phyloP scores from a whole-genome alignment of 2,888 invertebrate species.

The Hirtodrosophila confusa region DNA sequence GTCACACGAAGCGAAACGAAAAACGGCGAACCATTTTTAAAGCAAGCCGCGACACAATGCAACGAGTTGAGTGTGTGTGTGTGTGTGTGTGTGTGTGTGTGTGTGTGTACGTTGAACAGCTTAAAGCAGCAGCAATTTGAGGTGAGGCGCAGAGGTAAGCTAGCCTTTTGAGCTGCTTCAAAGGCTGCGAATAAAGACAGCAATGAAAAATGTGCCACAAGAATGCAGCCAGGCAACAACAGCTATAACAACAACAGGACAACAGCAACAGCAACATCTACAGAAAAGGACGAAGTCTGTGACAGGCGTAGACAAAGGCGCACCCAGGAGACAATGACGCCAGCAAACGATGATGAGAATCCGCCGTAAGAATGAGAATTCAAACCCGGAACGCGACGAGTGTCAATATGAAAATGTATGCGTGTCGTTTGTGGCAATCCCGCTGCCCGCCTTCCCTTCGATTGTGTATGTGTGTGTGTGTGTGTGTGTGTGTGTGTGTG shows the following conservation, averaged over 20 bases:
- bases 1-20: constrained; percentile 36
- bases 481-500: constrained; percentile 10
- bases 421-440: constrained; percentile 50
- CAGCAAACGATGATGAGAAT: constrained; percentile 62
- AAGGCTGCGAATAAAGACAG: constrained; percentile 33
- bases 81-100: constrained; percentile 3
- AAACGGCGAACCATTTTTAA: constrained; percentile 26
- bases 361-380: constrained; percentile 54
- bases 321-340: constrained; percentile 60
- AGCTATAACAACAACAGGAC: constrained; percentile 11
- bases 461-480: not conserved
- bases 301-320: constrained; percentile 55
- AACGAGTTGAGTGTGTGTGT: constrained; percentile 8
- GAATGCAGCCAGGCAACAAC: constrained; percentile 30
- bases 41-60: constrained; percentile 27
- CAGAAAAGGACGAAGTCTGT: constrained; percentile 27
- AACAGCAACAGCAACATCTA: not conserved
- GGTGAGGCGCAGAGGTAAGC: constrained; percentile 14
- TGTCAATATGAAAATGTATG: constrained; percentile 75
- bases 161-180: constrained; percentile 31
- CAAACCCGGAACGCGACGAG: constrained; percentile 47
- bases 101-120: constrained; percentile 9
- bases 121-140: constrained; percentile 14
- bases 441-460: no score
- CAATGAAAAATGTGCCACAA: constrained; percentile 32